A percentile compares a stretch with the other conserved stretches of the same genome.
Evolutionary conservation across 1,140 invertebrate species (phyloP).

Genomic region (Himalopsyche phryganea): DNA sequence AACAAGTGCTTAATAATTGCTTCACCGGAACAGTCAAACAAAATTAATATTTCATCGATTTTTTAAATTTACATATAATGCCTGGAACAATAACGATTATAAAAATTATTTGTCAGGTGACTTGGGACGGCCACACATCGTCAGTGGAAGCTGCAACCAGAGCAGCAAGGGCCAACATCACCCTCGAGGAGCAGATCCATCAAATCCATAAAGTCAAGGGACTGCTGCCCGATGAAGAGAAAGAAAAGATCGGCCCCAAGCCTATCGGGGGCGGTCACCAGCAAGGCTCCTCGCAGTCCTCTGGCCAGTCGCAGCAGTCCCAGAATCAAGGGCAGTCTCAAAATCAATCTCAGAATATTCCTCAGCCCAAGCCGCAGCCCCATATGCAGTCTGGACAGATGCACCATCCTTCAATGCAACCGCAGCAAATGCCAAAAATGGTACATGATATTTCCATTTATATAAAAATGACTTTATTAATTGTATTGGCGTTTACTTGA

Average conservation of each 20-base stretch:
- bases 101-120: constrained; percentile 58
- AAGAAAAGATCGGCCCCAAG: constrained; percentile 86
- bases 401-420: constrained; percentile 5
- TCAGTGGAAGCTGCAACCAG: constrained; percentile 88
- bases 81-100: too few relatives aligned
- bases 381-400: not conserved
- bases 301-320: not conserved
- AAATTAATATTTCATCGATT: too few relatives aligned
- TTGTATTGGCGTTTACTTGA: too few relatives aligned
- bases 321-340: constrained; percentile 17
- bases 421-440: constrained; percentile 7
- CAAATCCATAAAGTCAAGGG: constrained; percentile 96
- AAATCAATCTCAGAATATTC: not conserved
- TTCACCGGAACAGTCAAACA: too few relatives aligned
- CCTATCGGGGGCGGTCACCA: constrained; percentile 52
- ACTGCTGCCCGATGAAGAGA: constrained; percentile 88
- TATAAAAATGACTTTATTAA: too few relatives aligned
- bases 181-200: constrained; percentile 94
- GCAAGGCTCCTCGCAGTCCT: constrained; percentile 35
- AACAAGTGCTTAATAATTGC: too few relatives aligned
- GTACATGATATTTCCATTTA: too few relatives aligned
- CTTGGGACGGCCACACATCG: constrained; percentile 98
- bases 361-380: constrained; percentile 37
- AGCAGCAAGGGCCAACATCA: constrained; percentile 91
- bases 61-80: too few relatives aligned